These are phyloP conservation scores for Tiaroga cobitis DNA, from an alignment of 2,797 vertebrate species.

Conservation along the genomic window DNA sequence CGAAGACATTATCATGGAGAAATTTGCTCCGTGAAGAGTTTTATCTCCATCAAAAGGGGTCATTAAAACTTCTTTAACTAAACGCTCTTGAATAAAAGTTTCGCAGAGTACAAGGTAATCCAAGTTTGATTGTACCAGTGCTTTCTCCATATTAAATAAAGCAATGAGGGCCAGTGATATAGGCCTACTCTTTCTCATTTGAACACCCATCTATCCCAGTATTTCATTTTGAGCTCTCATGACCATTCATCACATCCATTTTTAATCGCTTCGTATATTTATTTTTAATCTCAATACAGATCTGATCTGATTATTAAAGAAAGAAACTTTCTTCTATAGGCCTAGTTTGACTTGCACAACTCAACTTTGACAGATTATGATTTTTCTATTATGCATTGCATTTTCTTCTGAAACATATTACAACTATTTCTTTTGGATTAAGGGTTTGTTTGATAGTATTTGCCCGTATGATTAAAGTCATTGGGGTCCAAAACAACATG, in stretches of 20 bases:
- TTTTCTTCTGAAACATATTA: not conserved
- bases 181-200: not conserved
- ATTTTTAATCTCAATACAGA: not conserved
- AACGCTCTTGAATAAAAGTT: constrained; percentile 29
- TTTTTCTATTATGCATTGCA: not conserved
- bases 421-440: not conserved
- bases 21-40: constrained; percentile 15
- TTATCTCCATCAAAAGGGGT: constrained; percentile 28
- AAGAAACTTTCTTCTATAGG: not conserved
- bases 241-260: not conserved
- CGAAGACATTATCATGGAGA: constrained; percentile 1
- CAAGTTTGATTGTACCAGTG: not conserved
- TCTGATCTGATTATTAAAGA: not conserved
- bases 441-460: not conserved
- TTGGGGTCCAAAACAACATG: not conserved
- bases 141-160: not conserved
- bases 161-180: not conserved
- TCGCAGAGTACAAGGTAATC: constrained; percentile 18
- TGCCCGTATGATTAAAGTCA: not conserved
- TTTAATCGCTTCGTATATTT: not conserved
- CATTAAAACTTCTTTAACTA: constrained; percentile 39
- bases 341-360: not conserved
- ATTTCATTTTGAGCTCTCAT: not conserved
- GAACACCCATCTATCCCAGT: not conserved
- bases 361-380: not conserved